phyloP scores from a whole-genome alignment of 2,797 vertebrate species.

The Eidolon dupreanum region DNA sequence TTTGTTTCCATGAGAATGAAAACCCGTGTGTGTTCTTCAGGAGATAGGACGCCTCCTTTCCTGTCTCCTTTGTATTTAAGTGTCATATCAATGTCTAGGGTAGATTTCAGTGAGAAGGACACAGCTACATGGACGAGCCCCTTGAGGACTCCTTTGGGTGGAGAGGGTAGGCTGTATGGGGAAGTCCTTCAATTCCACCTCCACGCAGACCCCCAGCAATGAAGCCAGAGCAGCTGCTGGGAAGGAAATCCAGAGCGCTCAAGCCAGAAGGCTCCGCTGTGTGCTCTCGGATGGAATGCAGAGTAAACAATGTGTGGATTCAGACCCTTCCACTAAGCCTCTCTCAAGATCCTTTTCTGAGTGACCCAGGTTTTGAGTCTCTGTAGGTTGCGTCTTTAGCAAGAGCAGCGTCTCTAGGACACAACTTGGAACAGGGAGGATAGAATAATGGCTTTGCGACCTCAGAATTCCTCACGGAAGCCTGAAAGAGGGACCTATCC shows the following conservation, averaged over 20 bases:
- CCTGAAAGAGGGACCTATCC: not conserved
- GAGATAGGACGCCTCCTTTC: not conserved
- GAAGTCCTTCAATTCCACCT: not conserved
- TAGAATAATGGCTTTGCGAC: not conserved
- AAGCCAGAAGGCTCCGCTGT: not conserved
- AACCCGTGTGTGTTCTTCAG: not conserved
- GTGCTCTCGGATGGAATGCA: not conserved
- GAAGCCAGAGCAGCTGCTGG: not conserved
- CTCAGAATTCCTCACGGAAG: not conserved
- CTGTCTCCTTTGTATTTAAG: not conserved
- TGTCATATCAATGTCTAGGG: not conserved
- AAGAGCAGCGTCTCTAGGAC: not conserved
- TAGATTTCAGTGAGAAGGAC: not conserved
- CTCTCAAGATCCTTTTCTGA: not conserved
- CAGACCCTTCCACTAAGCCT: not conserved
- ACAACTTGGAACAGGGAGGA: not conserved
- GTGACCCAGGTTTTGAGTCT: not conserved
- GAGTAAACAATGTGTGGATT: not conserved
- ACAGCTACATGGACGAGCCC: accelerated
- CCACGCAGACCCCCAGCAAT: not conserved
- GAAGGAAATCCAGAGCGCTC: not conserved
- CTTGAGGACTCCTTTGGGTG: not conserved
- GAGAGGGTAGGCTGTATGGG: not conserved
- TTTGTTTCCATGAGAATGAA: not conserved
- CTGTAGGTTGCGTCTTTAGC: not conserved